Evolutionary conservation across 1,140 invertebrate genomes (phyloP), one percentile per base, ranked within the genome.

Genomic region (Arion vulgaris): DNA sequence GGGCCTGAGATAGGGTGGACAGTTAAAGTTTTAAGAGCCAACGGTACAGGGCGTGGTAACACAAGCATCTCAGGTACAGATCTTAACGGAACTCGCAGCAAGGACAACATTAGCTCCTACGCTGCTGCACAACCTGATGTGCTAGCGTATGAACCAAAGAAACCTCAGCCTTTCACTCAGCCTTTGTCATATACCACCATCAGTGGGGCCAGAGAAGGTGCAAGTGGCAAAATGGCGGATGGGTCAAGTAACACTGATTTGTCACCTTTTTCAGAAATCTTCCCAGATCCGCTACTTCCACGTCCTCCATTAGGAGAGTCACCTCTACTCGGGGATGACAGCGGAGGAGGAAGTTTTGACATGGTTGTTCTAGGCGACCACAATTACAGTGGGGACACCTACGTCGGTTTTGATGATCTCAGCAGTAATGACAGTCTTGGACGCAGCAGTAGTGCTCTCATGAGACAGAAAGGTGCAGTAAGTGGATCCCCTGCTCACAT

Each of bases 391-490:
- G 71, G 17, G 5, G 68, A 81, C 19, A 38, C 73, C 5, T 66
- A 69, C 36, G 36, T 77, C 17, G 71, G 72, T 26, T 69, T 80
- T 34, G 53, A 83, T 45, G 26, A 81, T 5, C 28, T 62, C 0
- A 28, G 74, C 34, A 77, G 71, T 45, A 53, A 84, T 34, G 36
- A 36, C 23, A 75, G 51, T 19, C 75, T 41, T 53, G 53, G 45
- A 1, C 19, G 39, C 9, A 51, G 75, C 28, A 1, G 28, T 38
- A 62, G 68, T 39, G 38, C 69, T 81, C 32, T 72, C 45, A 69
- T 73, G 19, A 51, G 66, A 68, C 49, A 77, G 77, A 34, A 82
- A 4, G 62, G 62, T 34, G 34, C 39, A 15, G 45, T 76, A 68
- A 34, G 53, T 66, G 9, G 38, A 51, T 49, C 57, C 32, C 78